Conservation (phyloP, 2,113 vertebrate species). For the Tonatia bakeri region DNA sequence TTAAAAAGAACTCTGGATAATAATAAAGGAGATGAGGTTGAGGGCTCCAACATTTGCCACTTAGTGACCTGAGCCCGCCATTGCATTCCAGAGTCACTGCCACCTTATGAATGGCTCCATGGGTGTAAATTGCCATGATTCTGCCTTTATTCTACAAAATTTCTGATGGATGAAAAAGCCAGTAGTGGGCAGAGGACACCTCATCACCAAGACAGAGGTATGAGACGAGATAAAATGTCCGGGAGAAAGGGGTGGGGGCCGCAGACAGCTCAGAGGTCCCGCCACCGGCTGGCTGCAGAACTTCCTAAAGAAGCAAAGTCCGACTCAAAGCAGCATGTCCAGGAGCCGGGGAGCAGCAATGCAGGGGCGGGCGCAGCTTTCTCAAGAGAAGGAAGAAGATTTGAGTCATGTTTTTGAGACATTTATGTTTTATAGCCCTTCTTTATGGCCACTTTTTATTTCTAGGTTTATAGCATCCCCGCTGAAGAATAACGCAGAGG, state of each 20-base stretch:
- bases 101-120: background rate
- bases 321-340: background rate
- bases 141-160: background rate
- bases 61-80: background rate
- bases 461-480: background rate
- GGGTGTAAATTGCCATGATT: background rate
- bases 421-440: background rate
- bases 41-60: background rate
- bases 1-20: background rate
- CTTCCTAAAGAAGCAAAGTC: background rate
- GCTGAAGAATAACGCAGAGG: background rate
- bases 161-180: background rate
- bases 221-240: background rate
- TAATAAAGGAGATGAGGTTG: background rate
- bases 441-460: background rate
- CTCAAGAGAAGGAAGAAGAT: background rate
- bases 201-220: background rate
- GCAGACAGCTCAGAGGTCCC: background rate
- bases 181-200: background rate
- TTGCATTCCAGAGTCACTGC: background rate
- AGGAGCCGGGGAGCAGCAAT: background rate
- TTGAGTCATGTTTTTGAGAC: background rate
- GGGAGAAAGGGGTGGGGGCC: background rate
- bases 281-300: background rate
- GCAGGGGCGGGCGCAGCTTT: background rate